A percentile compares a stretch with the other conserved stretches of the same genome.
These are phyloP conservation scores for Helarctos malayanus DNA, from an alignment of 2,797 vertebrate genomes.

Conservation along the genomic window DNA sequence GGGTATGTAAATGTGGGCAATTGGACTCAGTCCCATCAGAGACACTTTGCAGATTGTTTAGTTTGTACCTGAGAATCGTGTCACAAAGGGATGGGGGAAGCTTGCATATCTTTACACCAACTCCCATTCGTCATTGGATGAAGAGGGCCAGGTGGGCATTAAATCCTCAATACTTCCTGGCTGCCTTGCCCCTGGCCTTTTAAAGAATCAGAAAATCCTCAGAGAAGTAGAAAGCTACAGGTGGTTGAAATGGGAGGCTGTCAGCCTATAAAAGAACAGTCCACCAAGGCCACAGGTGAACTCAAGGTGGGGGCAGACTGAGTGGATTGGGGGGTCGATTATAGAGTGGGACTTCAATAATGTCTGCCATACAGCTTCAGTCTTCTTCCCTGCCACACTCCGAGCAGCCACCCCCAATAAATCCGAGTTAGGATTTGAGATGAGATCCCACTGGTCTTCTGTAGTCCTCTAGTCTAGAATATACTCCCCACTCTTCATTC, in stretches of 20 bases:
- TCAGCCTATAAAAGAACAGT: background rate
- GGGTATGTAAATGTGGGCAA: too few species aligned
- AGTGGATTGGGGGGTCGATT: background rate
- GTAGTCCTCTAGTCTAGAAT: background rate
- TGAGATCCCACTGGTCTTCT: background rate
- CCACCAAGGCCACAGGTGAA: background rate
- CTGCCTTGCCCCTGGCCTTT: background rate
- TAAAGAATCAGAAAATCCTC: conserved; percentile 39
- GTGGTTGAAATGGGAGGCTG: background rate
- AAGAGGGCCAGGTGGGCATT: background rate
- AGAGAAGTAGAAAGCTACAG: background rate
- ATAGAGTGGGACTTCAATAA: background rate
- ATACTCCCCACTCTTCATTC: background rate
- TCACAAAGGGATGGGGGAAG: background rate
- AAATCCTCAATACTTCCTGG: background rate
- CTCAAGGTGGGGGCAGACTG: background rate
- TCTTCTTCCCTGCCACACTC: background rate
- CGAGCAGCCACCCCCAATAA: background rate
- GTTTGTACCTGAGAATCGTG: background rate
- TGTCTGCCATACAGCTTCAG: background rate
- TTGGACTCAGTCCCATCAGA: background rate
- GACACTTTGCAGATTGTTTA: background rate
- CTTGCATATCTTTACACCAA: background rate
- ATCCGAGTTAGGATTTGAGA: background rate
- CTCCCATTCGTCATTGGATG: background rate